Evolutionary conservation across 2,888 invertebrate species (phyloP).

Genomic region (Polyommatus icarus): DNA sequence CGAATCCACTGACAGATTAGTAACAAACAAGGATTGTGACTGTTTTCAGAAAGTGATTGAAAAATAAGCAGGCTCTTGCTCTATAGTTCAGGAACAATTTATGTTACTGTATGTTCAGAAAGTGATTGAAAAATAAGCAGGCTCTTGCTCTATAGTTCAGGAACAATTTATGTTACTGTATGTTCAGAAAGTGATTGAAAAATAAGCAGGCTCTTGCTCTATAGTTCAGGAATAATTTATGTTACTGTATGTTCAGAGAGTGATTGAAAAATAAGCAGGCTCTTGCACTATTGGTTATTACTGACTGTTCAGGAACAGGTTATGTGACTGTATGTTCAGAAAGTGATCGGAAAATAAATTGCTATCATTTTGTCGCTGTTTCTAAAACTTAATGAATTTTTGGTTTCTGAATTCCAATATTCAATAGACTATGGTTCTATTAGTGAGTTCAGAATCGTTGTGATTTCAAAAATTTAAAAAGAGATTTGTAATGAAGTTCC

Average conservation of each 20-base stretch:
- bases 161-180: not conserved
- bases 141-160: not conserved
- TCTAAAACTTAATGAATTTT: not conserved
- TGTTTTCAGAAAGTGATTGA: not conserved
- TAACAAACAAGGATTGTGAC: not conserved
- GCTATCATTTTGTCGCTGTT: not conserved
- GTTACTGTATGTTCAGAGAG: too few species aligned
- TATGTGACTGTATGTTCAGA: too few species aligned
- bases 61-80: not conserved
- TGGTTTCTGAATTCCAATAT: not conserved
- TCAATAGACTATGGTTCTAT: not conserved
- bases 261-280: not conserved
- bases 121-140: not conserved
- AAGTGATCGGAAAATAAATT: not conserved
- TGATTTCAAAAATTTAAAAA: not conserved
- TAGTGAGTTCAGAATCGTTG: not conserved
- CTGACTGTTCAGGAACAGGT: not conserved
- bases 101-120: not conserved
- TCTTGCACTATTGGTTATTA: not conserved
- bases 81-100: not conserved
- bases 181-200: not conserved
- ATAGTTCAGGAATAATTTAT: not conserved
- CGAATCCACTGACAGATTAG: constrained; percentile 53
- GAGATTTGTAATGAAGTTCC: not conserved
- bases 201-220: not conserved